Conservation (phyloP, 2,888 invertebrate species). For the Hydriomena furcata region DNA sequence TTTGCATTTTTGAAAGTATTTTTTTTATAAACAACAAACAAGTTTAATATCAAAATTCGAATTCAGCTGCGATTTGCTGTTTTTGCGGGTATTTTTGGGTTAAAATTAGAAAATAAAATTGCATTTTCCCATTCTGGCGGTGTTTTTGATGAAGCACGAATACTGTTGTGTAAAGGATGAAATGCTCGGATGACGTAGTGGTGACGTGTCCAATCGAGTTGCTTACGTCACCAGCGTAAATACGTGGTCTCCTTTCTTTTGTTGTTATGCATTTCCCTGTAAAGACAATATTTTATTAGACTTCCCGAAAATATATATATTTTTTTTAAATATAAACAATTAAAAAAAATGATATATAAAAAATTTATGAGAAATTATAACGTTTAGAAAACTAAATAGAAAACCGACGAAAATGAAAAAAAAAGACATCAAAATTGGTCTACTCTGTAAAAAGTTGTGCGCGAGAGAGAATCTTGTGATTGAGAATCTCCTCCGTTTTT, state of each 20-base stretch:
- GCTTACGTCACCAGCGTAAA: slow-evolving; percentile 65
- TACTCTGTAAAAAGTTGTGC: too few relatives aligned
- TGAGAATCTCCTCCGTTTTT: too few relatives aligned
- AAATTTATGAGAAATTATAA: too few relatives aligned
- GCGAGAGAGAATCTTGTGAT: too few relatives aligned
- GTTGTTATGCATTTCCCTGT: slow-evolving; percentile 77
- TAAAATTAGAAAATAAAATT: slow-evolving; percentile 48
- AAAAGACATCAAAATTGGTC: too few relatives aligned
- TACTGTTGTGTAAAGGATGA: slow-evolving; percentile 72
- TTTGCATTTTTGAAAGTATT: slow-evolving; percentile 20
- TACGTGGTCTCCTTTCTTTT: slow-evolving; percentile 72
- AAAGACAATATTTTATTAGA: slow-evolving; percentile 51
- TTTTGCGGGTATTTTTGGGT: slow-evolving; percentile 30
- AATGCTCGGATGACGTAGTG: slow-evolving; percentile 38
- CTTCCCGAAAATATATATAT: not conserved
- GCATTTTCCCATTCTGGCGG: slow-evolving; percentile 76
- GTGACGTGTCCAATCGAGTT: slow-evolving; percentile 35
- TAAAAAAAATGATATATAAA: too few relatives aligned
- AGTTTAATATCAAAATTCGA: slow-evolving; percentile 9
- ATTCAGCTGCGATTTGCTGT: slow-evolving; percentile 20
- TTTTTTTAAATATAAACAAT: too few relatives aligned
- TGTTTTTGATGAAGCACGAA: slow-evolving; percentile 76
- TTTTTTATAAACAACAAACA: slow-evolving; percentile 22
- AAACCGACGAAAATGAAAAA: too few relatives aligned
- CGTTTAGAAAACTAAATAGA: too few relatives aligned